Percentiles rank a stretch among this genome's conserved stretches.
phyloP scores from a whole-genome alignment of 1,140 invertebrate genomes.

The Pseudomyrmex flavicornis region DNA sequence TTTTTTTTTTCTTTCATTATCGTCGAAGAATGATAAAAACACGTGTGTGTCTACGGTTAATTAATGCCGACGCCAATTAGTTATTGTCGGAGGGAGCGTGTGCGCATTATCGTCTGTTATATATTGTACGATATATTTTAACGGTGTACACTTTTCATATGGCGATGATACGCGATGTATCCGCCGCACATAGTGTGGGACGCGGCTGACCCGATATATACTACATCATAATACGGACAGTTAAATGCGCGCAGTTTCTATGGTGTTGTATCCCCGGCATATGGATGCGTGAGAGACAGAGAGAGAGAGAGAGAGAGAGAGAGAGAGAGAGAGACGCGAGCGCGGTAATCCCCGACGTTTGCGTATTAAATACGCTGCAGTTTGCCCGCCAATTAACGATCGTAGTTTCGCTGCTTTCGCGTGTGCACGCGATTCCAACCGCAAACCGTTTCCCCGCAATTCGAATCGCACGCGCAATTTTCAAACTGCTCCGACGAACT shows the following conservation, averaged over 20 bases:
- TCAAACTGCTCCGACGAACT: too few relatives aligned
- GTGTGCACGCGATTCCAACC: conserved; percentile 34
- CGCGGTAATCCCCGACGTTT: conserved; percentile 8
- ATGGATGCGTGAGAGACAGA: conserved; percentile 22
- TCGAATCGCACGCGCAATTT: background rate
- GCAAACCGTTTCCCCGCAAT: background rate
- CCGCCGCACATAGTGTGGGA: conserved; percentile 67
- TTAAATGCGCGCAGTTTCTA: conserved; percentile 31
- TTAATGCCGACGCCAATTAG: conserved; percentile 11
- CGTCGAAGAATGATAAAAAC: background rate
- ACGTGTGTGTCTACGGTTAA: background rate
- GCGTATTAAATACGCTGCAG: conserved; percentile 66
- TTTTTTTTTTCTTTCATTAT: background rate
- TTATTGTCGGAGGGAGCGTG: conserved; percentile 48
- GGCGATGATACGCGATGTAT: conserved; percentile 3
- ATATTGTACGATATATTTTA: conserved; percentile 60
- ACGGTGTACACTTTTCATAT: conserved; percentile 50
- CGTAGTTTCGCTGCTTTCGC: conserved; percentile 32
- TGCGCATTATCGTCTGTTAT: background rate
- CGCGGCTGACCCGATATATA: conserved; percentile 63
- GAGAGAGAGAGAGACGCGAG: background rate
- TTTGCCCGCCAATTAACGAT: conserved; percentile 70
- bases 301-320: background rate
- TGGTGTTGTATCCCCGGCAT: background rate
- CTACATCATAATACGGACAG: conserved; percentile 57